Conservation (phyloP, 2,113 vertebrate species). For the Calonectris borealis region DNA sequence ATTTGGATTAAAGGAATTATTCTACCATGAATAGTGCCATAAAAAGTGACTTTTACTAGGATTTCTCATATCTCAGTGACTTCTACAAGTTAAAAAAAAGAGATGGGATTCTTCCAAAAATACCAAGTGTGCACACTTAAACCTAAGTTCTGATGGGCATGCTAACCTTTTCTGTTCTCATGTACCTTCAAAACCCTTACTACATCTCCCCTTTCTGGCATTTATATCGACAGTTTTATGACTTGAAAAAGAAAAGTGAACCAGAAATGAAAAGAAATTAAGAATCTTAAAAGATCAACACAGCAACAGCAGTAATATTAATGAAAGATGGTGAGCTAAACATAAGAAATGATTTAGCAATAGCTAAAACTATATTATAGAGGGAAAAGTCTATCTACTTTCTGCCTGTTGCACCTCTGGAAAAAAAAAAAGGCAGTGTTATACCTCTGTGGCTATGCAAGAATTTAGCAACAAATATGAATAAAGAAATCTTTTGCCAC, state of each 20-base stretch:
- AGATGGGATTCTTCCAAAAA: background rate
- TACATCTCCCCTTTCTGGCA: background rate
- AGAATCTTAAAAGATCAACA: background rate
- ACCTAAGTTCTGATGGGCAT: accelerated
- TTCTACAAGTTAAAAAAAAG: background rate
- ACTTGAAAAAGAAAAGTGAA: background rate
- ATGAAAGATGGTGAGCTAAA: background rate
- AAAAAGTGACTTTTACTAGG: background rate
- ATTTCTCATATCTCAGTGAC: background rate
- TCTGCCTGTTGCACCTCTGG: background rate
- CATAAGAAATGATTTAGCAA: background rate
- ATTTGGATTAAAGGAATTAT: background rate
- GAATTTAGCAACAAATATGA: background rate
- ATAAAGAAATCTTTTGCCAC: background rate
- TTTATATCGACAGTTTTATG: background rate
- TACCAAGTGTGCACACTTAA: background rate
- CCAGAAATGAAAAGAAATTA: background rate
- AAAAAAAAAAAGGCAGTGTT: background rate
- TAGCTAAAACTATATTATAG: background rate
- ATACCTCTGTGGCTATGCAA: background rate
- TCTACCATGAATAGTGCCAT: background rate
- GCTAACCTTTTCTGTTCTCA: background rate
- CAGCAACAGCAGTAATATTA: background rate
- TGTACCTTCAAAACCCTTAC: background rate
- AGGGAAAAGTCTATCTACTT: background rate